Conservation (phyloP, 2,888 invertebrate genomes). For the Chrysotoxum bicinctum region DNA sequence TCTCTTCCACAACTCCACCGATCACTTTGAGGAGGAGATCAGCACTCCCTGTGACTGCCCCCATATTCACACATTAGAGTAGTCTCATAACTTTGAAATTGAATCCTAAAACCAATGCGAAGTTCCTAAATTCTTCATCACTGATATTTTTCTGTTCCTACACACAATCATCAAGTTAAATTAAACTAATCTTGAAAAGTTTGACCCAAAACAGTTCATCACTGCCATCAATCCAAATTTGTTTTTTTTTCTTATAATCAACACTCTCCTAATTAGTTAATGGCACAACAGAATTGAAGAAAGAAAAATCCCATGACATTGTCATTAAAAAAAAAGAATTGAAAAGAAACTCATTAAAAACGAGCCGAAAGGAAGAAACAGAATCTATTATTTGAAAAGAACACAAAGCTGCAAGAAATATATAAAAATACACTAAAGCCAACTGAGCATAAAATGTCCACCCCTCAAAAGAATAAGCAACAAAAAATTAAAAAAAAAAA, state of each 20-base stretch:
- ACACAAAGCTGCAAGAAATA: slow-evolving; percentile 22
- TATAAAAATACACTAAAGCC: slow-evolving; percentile 50
- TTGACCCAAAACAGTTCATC: neutral
- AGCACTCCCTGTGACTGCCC: too few species aligned
- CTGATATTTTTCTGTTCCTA: too few species aligned
- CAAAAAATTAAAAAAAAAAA: slow-evolving; percentile 35
- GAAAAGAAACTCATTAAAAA: slow-evolving; percentile 70
- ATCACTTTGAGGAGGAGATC: too few species aligned
- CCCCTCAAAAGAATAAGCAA: slow-evolving; percentile 40
- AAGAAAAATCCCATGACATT: slow-evolving; percentile 53
- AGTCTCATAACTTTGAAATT: too few species aligned
- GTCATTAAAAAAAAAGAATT: slow-evolving; percentile 57
- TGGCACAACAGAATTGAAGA: slow-evolving; percentile 67
- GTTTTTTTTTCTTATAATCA: slow-evolving; percentile 49
- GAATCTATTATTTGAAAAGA: slow-evolving; percentile 61
- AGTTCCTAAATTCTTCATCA: too few species aligned
- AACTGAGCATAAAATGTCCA: slow-evolving; percentile 67
- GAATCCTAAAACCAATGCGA: too few species aligned
- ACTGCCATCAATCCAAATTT: neutral
- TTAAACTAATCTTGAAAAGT: neutral
- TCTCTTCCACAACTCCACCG: too few species aligned
- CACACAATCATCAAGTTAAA: too few species aligned
- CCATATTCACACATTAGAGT: too few species aligned
- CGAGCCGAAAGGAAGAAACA: slow-evolving; percentile 46
- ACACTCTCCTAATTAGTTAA: slow-evolving; percentile 72